Evolutionary conservation across 2,113 vertebrate species (phyloP).

Genomic region (Cyanoliseus patagonus): DNA sequence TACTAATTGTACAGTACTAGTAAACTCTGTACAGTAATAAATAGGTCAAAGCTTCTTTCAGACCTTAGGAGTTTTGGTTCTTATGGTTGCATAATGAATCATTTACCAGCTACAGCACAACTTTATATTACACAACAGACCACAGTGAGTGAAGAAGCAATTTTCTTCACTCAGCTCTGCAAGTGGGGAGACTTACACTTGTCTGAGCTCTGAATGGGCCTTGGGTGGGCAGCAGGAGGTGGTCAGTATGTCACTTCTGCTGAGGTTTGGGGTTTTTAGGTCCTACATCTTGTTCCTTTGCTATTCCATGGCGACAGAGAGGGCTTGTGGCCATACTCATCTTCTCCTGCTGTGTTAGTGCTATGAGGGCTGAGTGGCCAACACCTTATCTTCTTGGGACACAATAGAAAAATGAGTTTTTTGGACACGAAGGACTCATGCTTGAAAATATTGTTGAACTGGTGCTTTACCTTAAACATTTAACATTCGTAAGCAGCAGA

Average conservation of each 20-base stretch:
- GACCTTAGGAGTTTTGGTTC: neutral
- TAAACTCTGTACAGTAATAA: conserved; percentile 56
- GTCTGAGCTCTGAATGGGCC: neutral
- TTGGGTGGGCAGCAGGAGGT: neutral
- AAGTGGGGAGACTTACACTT: neutral
- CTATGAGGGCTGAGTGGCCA: neutral
- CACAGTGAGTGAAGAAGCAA: neutral
- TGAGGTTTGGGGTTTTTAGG: neutral
- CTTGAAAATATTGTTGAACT: neutral
- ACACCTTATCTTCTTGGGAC: neutral
- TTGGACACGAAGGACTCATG: neutral
- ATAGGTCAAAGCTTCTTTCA: conserved; percentile 29
- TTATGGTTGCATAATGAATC: neutral
- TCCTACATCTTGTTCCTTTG: neutral
- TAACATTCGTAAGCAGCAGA: neutral
- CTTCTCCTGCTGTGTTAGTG: neutral
- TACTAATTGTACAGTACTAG: conserved; percentile 65
- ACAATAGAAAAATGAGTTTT: neutral
- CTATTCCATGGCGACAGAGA: neutral
- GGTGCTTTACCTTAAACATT: neutral
- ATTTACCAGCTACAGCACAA: neutral
- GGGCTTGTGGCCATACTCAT: neutral
- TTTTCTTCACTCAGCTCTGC: neutral
- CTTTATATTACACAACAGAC: neutral
- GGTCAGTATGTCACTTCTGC: neutral